Percentiles rank a stretch among this genome's conserved stretches.
Evolutionary conservation across 2,888 invertebrate genomes (phyloP).

Genomic region (Cerceris ruficornis): DNA sequence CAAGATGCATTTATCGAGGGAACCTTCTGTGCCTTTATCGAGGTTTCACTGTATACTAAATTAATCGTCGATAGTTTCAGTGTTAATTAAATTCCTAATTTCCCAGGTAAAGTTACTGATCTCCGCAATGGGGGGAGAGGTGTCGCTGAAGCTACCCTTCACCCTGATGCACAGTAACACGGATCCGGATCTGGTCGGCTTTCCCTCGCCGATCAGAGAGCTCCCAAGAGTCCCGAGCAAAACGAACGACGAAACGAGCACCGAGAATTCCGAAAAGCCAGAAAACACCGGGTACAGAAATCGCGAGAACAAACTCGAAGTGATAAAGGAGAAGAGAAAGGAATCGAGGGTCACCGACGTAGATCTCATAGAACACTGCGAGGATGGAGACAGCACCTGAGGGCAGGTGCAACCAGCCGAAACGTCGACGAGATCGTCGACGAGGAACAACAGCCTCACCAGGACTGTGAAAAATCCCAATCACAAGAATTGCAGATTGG

Average conservation of each 20-base stretch:
- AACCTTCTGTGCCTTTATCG: too few species aligned
- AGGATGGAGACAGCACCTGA: slow-evolving; percentile 75
- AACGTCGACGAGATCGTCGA: slow-evolving; percentile 65
- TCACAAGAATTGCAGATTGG: slow-evolving; percentile 71
- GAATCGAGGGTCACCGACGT: slow-evolving; percentile 64
- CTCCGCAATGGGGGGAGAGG: slow-evolving; percentile 90
- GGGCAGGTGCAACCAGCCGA: slow-evolving; percentile 72
- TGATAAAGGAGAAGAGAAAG: slow-evolving; percentile 51
- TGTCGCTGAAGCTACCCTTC: slow-evolving; percentile 91
- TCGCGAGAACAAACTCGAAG: slow-evolving; percentile 43
- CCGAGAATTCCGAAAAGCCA: slow-evolving; percentile 33
- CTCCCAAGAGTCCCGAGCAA: slow-evolving; percentile 26
- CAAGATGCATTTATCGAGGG: too few species aligned
- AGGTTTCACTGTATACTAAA: too few species aligned
- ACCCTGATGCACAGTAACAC: slow-evolving; percentile 89
- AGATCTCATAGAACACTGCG: slow-evolving; percentile 76
- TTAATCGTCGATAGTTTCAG: background rate
- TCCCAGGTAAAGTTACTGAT: slow-evolving; percentile 87
- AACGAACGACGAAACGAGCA: slow-evolving; percentile 21
- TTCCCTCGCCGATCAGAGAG: slow-evolving; percentile 77
- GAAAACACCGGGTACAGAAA: slow-evolving; percentile 50
- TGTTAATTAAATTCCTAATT: background rate
- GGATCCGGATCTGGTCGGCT: slow-evolving; percentile 84
- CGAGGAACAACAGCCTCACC: slow-evolving; percentile 55
- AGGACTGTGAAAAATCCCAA: slow-evolving; percentile 65